Percentiles rank a stretch among this genome's conserved stretches.
Conservation (phyloP, 2,113 vertebrate genomes). For the Dipodomys merriami region DNA sequence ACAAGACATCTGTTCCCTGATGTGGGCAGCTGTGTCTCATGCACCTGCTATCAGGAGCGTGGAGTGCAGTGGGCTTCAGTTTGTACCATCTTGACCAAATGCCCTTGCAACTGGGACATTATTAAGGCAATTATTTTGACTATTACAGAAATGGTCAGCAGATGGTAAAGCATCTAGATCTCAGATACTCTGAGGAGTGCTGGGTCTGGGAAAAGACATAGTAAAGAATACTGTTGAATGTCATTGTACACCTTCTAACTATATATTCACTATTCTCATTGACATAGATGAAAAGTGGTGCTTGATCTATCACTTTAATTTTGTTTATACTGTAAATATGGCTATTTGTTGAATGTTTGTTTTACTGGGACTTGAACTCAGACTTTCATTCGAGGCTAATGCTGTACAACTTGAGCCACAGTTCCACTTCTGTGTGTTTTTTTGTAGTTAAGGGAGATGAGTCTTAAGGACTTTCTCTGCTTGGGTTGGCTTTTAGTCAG, state of each 20-base stretch:
- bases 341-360: no score
- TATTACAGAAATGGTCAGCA: not conserved
- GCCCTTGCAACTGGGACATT: fast-evolving
- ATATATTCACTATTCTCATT: not conserved
- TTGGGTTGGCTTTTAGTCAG: no score
- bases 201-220: not conserved
- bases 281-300: not conserved
- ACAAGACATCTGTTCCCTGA: not conserved
- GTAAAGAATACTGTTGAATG: not conserved
- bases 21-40: not conserved
- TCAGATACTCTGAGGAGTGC: not conserved
- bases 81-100: not conserved
- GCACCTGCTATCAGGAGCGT: fast-evolving
- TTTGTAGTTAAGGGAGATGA: no score
- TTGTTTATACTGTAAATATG: not conserved
- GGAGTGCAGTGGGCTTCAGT: not conserved
- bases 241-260: not conserved
- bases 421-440: no score
- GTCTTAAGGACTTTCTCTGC: no score
- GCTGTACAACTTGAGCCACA: no score
- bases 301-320: not conserved
- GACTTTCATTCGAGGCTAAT: no score
- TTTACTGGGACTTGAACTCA: no score
- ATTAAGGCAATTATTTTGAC: not conserved
- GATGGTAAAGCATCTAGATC: not conserved